A percentile compares a stretch with the other conserved stretches of the same genome.
Conservation (phyloP, 2,888 invertebrate species). For the Spisula solida region DNA sequence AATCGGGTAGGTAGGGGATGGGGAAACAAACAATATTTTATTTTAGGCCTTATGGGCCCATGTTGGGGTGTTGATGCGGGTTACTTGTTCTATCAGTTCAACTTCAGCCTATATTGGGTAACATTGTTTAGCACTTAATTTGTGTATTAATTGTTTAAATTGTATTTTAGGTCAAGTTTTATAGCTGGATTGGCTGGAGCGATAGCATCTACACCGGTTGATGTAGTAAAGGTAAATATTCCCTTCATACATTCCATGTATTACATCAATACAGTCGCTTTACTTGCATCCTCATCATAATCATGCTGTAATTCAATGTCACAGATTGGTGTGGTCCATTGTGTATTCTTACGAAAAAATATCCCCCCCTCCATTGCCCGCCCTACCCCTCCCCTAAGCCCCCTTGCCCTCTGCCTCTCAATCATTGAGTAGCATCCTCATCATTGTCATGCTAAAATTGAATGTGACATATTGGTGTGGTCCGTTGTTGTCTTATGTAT, state of each 20-base stretch:
- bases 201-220: slow-evolving; percentile 97
- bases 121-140: background rate
- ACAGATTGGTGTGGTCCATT: slow-evolving; percentile 36
- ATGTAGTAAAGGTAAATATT: slow-evolving; percentile 94
- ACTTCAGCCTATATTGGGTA: too few species aligned
- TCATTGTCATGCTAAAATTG: background rate
- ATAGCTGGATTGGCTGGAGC: slow-evolving; percentile 97
- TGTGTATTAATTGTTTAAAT: background rate
- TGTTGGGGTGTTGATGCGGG: too few species aligned
- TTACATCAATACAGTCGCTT: slow-evolving; percentile 7
- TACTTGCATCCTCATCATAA: slow-evolving; percentile 6
- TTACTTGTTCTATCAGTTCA: too few species aligned
- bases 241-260: slow-evolving; percentile 23
- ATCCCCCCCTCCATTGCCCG: too few species aligned
- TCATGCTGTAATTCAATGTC: background rate
- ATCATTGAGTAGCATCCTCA: background rate
- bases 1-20: too few species aligned
- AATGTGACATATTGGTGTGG: slow-evolving; percentile 33
- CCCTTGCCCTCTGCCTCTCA: too few species aligned
- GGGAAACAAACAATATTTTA: too few species aligned
- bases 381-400: too few species aligned
- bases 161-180: slow-evolving; percentile 93
- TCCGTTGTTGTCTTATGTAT: too few species aligned
- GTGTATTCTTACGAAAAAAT: too few species aligned
- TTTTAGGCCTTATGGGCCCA: too few species aligned